Evolutionary conservation across 2,888 invertebrate genomes (phyloP).

Genomic region (Tetramorium bicarinatum): DNA sequence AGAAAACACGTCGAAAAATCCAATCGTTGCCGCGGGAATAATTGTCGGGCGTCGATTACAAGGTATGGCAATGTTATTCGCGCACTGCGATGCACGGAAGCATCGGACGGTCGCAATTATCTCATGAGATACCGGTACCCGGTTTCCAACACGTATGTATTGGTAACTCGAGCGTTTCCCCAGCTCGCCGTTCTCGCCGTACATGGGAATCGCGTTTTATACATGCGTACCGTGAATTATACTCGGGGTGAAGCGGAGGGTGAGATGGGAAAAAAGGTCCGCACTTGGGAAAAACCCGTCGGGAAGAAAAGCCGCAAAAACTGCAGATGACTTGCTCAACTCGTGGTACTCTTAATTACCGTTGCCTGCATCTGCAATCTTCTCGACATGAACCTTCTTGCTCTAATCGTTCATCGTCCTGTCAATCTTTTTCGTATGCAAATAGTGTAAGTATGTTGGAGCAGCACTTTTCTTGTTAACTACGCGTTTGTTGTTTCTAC

Average conservation of each 20-base stretch:
- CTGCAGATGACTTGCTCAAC: not conserved
- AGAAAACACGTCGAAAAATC: conserved; percentile 33
- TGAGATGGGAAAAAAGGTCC: not conserved
- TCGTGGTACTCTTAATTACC: conserved; percentile 24
- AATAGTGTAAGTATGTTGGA: not conserved
- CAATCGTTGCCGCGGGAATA: conserved; percentile 48
- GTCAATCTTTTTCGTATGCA: conserved; percentile 27
- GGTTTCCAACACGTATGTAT: conserved; percentile 14
- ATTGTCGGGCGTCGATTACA: conserved; percentile 38
- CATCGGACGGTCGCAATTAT: conserved; percentile 71
- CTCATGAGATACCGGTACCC: conserved; percentile 57
- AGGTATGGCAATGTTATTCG: conserved; percentile 71
- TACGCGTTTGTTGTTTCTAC: not conserved
- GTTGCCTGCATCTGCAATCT: conserved; percentile 17
- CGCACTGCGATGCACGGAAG: conserved; percentile 70
- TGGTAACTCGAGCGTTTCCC: conserved; percentile 44
- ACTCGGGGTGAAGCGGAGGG: not conserved
- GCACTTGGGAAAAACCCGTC: conserved; percentile 9
- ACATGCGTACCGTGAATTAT: conserved; percentile 17
- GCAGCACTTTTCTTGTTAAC: not conserved
- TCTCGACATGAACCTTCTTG: conserved; percentile 18
- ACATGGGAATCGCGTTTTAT: conserved; percentile 25
- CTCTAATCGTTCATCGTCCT: conserved; percentile 14
- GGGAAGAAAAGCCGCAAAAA: conserved; percentile 23
- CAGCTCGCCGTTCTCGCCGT: conserved; percentile 14